A percentile compares a stretch with the other conserved stretches of the same genome.
Conservation (phyloP, 2,888 invertebrate genomes). For the Himalopsyche anomala region DNA sequence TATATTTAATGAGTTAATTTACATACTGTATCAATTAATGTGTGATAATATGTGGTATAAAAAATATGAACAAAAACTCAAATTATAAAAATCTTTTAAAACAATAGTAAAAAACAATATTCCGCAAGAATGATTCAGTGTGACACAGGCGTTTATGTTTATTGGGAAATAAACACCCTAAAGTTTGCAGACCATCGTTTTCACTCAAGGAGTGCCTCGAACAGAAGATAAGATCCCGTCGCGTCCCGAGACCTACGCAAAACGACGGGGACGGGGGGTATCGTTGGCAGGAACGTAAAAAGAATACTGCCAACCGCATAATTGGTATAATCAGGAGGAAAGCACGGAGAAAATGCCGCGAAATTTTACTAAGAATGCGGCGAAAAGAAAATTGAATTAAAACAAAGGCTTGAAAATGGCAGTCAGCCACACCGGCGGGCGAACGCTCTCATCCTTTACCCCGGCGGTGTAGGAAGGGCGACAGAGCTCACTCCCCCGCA, state of each 20-base stretch:
- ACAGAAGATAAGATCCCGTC: slow-evolving; percentile 9
- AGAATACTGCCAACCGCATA: slow-evolving; percentile 64
- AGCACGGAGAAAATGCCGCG: slow-evolving; percentile 62
- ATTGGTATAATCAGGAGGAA: slow-evolving; percentile 66
- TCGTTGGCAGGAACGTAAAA: slow-evolving; percentile 45
- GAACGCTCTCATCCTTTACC: slow-evolving; percentile 13
- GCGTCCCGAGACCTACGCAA: slow-evolving; percentile 13
- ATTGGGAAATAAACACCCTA: too few species aligned
- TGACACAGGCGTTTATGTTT: too few species aligned
- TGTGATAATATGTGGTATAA: too few species aligned
- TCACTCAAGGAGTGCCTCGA: background rate
- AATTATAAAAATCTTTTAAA: too few species aligned
- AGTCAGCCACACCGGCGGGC: slow-evolving; percentile 49
- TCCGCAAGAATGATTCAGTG: too few species aligned
- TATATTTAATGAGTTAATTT: too few species aligned
- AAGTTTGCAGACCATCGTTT: background rate
- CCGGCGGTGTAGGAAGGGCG: slow-evolving; percentile 44
- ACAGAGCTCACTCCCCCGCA: background rate
- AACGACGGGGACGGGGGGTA: slow-evolving; percentile 17
- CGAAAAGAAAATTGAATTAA: slow-evolving; percentile 65
- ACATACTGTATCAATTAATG: too few species aligned
- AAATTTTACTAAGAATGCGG: slow-evolving; percentile 64
- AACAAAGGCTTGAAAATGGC: slow-evolving; percentile 64
- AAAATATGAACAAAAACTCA: too few species aligned
- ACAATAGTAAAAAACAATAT: too few species aligned